Base-by-base conservation (phyloP, 2,888 invertebrate genomes). In the Liodrosophila aerea region DNA sequence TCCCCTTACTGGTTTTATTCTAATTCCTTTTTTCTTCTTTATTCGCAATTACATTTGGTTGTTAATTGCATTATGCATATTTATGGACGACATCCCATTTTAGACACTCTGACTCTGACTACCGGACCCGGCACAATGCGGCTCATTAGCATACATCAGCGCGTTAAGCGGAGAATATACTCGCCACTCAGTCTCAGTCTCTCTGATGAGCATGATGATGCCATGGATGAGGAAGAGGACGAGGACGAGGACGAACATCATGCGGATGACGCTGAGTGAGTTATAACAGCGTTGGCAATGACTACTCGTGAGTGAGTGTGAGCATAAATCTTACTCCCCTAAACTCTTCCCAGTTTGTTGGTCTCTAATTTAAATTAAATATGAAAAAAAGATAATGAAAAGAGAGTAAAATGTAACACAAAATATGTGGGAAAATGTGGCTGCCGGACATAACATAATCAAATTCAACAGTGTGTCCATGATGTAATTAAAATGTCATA, bases 41-140 rank as follows among this genome's bases (percentile, higher is more conserved):
- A 64, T 63, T 83, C 69, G 86, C 88, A 87, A 88, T 88, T 87
- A 87, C 82, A 87, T 88, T 88, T 84, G 85, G 87, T 84, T 84
- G 82, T 86, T 87, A 88, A 88, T 88, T 87, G 87, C 87, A 86
- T 88, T 88, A 88, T 88, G 87, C 87, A 87, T 87, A 88, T 88
- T 88, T 87, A 83, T 80, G 78, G 81, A 76, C 57, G 57, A 57
- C 56, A 47, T 63, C 44, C 47, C 53, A 58, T 41, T 61, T 51
- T 59, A 60, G 56, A 47, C 22, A 29, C 13, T 9, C 30, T 11
- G 8, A 18, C n/a, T 39, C 40, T 11, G 12, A 33, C 27, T 8
- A 27, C 71, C 47, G 39, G 59, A 65, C 44, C 66, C 51, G 50
- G 64, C 66, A 82, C 82, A 83, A 83, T 83, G 82, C 72, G 71